A percentile compares a stretch with the other conserved stretches of the same genome.
Evolutionary conservation across 1,140 invertebrate species (phyloP).

Genomic region (Eupristina koningsbergeri): DNA sequence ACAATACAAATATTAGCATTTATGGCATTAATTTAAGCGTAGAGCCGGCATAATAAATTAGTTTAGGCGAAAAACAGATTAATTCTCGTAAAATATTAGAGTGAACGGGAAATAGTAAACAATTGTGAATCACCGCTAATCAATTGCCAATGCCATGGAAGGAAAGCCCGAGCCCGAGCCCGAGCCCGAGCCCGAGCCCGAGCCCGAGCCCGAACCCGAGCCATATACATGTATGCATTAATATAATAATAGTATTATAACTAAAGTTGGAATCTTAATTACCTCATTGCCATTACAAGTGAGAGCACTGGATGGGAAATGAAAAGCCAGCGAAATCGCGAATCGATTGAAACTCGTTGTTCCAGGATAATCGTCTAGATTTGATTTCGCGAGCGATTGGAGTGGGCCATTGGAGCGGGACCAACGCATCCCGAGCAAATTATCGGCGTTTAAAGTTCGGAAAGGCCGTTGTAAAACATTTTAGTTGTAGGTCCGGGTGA

Average conservation of each 20-base stretch:
- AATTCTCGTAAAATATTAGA: not conserved
- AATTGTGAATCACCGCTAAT: not conserved
- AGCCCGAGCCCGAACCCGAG: no score
- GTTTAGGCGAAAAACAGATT: not conserved
- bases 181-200: no score
- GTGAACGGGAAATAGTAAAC: not conserved
- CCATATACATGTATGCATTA: not conserved
- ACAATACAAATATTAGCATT: not conserved
- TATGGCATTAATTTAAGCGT: not conserved
- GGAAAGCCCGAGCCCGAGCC: no score
- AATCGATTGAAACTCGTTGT: constrained; percentile 3
- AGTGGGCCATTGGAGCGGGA: not conserved
- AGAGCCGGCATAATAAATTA: not conserved
- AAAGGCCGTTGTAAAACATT: not conserved
- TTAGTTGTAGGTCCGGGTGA: not conserved
- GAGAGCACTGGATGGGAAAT: not conserved
- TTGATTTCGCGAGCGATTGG: not conserved
- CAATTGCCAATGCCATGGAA: not conserved
- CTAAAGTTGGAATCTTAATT: not conserved
- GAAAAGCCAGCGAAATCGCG: not conserved
- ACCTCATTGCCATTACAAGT: not conserved
- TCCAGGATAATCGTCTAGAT: not conserved
- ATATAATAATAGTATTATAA: no score
- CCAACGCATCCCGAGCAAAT: not conserved
- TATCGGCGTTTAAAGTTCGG: not conserved